Evolutionary conservation across 1,140 invertebrate genomes (phyloP), one percentile per base, ranked within the genome.

Genomic region (Oncopodura yosiiana): DNA sequence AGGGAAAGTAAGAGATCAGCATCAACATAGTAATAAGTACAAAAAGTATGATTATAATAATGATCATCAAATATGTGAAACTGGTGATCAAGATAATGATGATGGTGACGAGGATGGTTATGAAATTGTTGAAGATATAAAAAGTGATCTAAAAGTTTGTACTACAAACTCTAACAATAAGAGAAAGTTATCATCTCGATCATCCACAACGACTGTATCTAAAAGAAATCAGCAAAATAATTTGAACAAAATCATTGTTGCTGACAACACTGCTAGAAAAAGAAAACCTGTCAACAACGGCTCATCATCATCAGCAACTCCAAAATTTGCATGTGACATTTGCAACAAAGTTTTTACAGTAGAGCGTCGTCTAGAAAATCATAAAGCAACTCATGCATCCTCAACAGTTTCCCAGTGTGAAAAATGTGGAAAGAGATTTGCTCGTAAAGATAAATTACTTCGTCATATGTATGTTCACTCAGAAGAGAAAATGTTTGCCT

Each of bases 401-500:
- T 52, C 55, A 14, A 37, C 34, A 6, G 29, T 23, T 6, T 55
- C 52, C 1, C 58, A 60, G 34, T 60, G 58, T 37, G 58, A 60
- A 36, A 60, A 60, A 37, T 60, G 48, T 38, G 52, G 52, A 27
- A 55, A 55, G 39, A 19, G 46, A 5, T 55, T 60, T 46, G 46
- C 52, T n/a, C 45, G 52, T 12, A 50, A 51, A 23, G 52, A 55
- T 36, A 55, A 55, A 32, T 30, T 55, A 12, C 38, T 60, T 38
- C 4, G 58, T 16, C 58, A 55, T 24, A 60, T 60, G 58, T 60
- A 44, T 18, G 52, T 60, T 18, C 58, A 60, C 19, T 18, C 19
- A 3, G 58, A 55, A 27, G 52, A 55, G 36, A 60, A 60, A 51
- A 54, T 60, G 52, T 60, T 60, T 49, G 24, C 38, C n/a, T 60